Base-by-base conservation (phyloP, 2,113 vertebrate species). In the Zosterops pallidus region DNA sequence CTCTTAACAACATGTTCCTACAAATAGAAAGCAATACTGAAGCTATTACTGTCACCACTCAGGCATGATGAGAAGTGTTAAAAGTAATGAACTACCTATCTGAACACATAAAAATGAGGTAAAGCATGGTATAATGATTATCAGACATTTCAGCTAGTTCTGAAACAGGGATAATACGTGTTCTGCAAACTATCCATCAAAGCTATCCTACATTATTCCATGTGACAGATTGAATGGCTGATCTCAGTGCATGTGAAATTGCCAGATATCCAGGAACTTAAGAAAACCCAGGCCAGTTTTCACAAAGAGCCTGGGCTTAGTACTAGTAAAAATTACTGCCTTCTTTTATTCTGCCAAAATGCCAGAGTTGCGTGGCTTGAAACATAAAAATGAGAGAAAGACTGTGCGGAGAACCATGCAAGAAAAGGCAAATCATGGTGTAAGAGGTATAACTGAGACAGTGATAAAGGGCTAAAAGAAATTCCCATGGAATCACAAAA, bases 161-260 rank as follows among this genome's bases (percentile, higher is more conserved):
- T 77, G 82, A 84, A 91, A 69, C 13, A 82, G 19, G 50, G 53
- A 50, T 82, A 62, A 83, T 57, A 63, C 1, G 14, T 70, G 31
- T 67, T 86, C 85, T 95, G 50, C 56, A 85, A 93, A 69, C 64
- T 68, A 77, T 88, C 46, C 39, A n/a, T 92, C 90, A 94, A 79
- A 74, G 21, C 35, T 91, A 56, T 74, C 28, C 20, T 42, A 35
- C 29, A 12, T 65, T 83, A 86, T 76, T 91, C 55, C 42, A 55
- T 59, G 39, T 83, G 87, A 85, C 42, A 92, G 37, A 79, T 79
- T 44, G 85, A 87, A 76, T 35, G 29, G 10, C 39, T 85, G 59
- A 91, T 77, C 23, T 80, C 86, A 65, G 33, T 37, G 26, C 44
- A 56, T 18, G 35, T 44, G 52, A 85, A 92, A 86, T 62, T 77